Percentiles rank a stretch among this genome's conserved stretches.
These are phyloP conservation scores for Apeira syringaria DNA, from an alignment of 2,888 invertebrate species.

Conservation along the genomic window DNA sequence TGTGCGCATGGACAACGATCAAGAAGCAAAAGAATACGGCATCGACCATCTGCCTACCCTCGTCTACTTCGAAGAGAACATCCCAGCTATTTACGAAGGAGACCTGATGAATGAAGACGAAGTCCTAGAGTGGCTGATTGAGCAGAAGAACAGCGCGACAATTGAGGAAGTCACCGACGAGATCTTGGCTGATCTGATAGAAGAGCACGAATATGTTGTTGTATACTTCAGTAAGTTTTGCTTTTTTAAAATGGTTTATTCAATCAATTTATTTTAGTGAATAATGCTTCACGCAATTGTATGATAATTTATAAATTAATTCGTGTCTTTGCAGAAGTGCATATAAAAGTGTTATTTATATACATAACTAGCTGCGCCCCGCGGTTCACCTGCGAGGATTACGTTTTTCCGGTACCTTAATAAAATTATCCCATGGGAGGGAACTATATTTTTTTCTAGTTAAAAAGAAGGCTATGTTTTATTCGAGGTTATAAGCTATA, in stretches of 20 bases:
- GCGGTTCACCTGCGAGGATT: too few species aligned
- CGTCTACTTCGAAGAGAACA: constrained; percentile 95
- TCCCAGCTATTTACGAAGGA: constrained; percentile 95
- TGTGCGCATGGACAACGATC: constrained; percentile 94
- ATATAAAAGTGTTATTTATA: too few species aligned
- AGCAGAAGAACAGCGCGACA: constrained; percentile 94
- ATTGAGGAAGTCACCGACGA: constrained; percentile 98
- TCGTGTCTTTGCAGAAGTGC: too few species aligned
- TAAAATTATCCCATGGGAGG: too few species aligned
- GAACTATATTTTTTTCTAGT: too few species aligned
- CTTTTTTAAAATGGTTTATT: background rate
- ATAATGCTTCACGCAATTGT: too few species aligned
- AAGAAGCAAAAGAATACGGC: constrained; percentile 95
- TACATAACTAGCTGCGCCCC: too few species aligned
- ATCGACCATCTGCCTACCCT: constrained; percentile 94
- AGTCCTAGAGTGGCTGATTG: constrained; percentile 94
- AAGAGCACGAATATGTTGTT: constrained; percentile 96
- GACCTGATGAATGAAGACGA: constrained; percentile 96
- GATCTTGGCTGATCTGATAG: constrained; percentile 92
- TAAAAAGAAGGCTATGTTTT: too few species aligned
- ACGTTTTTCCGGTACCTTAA: too few species aligned
- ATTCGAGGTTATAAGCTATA: too few species aligned
- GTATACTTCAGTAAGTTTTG: constrained; percentile 92
- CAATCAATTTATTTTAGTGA: too few species aligned
- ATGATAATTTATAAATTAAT: too few species aligned